Evolutionary conservation across 2,113 vertebrate genomes (phyloP), one percentile per base, ranked within the genome.

Genomic region (Prolemur simus): DNA sequence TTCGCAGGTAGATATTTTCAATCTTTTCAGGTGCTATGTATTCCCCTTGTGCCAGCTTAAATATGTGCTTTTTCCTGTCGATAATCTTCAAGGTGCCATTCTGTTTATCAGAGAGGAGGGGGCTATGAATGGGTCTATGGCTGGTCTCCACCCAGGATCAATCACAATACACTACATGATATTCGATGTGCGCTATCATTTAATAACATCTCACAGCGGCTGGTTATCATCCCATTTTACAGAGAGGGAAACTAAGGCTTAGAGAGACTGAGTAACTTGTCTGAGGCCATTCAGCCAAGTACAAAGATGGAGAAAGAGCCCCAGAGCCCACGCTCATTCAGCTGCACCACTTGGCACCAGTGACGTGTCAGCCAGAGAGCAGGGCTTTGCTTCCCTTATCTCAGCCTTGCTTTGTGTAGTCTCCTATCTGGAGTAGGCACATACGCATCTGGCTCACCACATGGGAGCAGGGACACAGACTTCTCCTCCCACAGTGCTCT

Each of bases 1-100:
- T 99, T 66, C 99, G 99, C 58, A 97, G 49, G 96, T 99, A 99
- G 34, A 99, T 66, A 1, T 99, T 99, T 96, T 99, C 99, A 85
- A 99, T 99, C 98, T 99, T 99, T 97, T 99, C 99, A 0, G 99
- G 99, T 60, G 99, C 99, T 60, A 99, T 99, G 98, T 99, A 99
- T 96, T 99, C 99, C 96, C 99, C 99, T 97, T 99, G 99, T 1
- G 99, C 99, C 97, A 99, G 98, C 97, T 99, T 99, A 98, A 99
- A 99, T 98, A 99, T 99, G 96, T 99, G 99, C 96, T 99, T 99
- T 98, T 99, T 99, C 92, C 99, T 98, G 98, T 99, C 99, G 37
- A 99, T 98, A 85, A 99, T 99, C 99, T 99, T 99, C 98, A 99
- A 86, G 2, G 99, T 99, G 71, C 99, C 99, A 45, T 99, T 99